Evolutionary conservation across 1,140 invertebrate genomes (phyloP).

Genomic region (Matsumurasca onukii): DNA sequence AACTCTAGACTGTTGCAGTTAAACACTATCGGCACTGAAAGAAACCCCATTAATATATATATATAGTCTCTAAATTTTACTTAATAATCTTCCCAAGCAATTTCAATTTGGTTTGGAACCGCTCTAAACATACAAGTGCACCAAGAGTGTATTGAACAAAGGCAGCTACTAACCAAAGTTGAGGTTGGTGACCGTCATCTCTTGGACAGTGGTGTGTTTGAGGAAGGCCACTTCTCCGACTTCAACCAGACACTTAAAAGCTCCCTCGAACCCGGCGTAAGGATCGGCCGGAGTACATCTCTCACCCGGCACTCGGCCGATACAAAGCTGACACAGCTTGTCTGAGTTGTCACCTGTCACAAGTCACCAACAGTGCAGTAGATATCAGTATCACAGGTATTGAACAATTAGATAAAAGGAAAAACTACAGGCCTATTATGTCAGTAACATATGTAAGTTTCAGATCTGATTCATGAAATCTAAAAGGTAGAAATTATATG

Average conservation of each 20-base stretch:
- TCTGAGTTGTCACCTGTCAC: conserved; percentile 72
- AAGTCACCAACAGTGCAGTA: conserved; percentile 9
- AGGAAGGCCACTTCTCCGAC: conserved; percentile 91
- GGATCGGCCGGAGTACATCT: conserved; percentile 86
- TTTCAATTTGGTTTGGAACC: no score
- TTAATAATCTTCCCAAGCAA: no score
- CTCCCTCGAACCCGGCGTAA: conserved; percentile 88
- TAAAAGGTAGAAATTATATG: no score
- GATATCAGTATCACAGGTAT: neutral
- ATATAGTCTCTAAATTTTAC: no score
- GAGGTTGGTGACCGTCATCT: conserved; percentile 56
- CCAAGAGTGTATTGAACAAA: no score
- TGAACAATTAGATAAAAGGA: neutral
- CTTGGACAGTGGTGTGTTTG: conserved; percentile 78
- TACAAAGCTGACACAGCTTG: conserved; percentile 81
- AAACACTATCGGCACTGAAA: no score
- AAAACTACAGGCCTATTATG: no score
- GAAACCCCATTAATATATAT: no score
- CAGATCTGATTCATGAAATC: no score
- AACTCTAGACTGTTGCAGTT: no score
- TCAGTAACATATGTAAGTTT: no score
- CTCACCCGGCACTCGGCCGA: conserved; percentile 70
- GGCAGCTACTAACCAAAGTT: conserved; percentile 19
- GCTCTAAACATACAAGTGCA: no score
- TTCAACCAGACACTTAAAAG: conserved; percentile 84